Base-by-base conservation (phyloP, 2,888 invertebrate species). In the Ophioninae sp. region DNA sequence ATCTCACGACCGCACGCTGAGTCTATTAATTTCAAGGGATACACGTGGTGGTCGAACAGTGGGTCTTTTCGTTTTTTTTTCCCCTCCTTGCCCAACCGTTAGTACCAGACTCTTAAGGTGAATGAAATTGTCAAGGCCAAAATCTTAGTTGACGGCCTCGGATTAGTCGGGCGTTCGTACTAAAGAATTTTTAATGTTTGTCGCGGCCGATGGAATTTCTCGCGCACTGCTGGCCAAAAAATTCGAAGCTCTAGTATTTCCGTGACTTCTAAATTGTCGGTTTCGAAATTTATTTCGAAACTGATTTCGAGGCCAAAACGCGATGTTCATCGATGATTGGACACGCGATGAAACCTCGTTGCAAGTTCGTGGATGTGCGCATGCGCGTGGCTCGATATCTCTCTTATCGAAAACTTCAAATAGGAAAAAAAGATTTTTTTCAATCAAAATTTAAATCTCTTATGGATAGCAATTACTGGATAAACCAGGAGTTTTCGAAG, bases 41-140 rank as follows among this genome's bases (percentile, higher is more conserved):
- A 61, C 17, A 61, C 23, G 56, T 58, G 56, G 67, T 51, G 44
- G 20, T 23, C 20, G 61, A 37, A 68, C 68, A 17, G 30, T 68
- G 2, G 20, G 20, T 20, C 56, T 65, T 75, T 65, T 23, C 20
- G 23, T 71, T 69, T 51, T 71, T 51, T 61, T 23, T 67, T 7
- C 20, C 30, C 67, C 30, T 64, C n/a, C n/a, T 67, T 59, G 51
- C 51, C n/a, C 37, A 63, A 6, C 41, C 39, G n/a, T 61, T 72
- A 67, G 74, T 72, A 59, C 51, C 61, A 44, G 68, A 9, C 56
- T 22, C 17, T 51, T 65, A 79, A 79, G 72, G 75, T 65, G 79
- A 79, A 71, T 72, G 67, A 79, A 76, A 79, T 37, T 37, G 59
- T 76, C 67, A 79, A 83, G 79, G 82, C 79, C 76, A 72, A 58